These are phyloP conservation scores for Pelobates cultripes DNA, from an alignment of 2,797 vertebrate species.

Conservation along the genomic window DNA sequence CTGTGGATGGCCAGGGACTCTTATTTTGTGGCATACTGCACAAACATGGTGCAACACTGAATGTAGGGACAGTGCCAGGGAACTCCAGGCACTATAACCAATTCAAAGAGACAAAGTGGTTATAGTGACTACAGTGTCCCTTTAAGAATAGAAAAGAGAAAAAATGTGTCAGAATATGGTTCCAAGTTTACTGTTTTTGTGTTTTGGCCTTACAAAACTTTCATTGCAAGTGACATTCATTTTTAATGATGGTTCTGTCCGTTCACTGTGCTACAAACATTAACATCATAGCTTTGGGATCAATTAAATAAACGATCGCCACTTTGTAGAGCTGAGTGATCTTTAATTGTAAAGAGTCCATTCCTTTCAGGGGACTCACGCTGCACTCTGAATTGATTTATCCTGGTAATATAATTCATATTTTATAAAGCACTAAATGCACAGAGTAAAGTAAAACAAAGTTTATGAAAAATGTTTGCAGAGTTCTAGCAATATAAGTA, in stretches of 20 bases:
- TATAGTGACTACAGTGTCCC: too few species aligned
- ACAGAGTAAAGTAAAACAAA: constrained; percentile 13
- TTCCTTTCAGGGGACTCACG: constrained; percentile 40
- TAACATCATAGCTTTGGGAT: constrained; percentile 49
- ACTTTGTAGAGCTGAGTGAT: constrained; percentile 45
- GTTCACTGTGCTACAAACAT: constrained; percentile 30
- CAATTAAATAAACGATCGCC: constrained; percentile 50
- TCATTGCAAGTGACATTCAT: constrained; percentile 23
- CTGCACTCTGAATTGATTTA: constrained; percentile 43
- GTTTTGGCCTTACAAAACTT: not conserved
- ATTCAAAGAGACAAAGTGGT: too few species aligned
- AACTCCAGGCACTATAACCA: too few species aligned
- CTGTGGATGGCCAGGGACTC: too few species aligned
- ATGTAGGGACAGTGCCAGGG: too few species aligned
- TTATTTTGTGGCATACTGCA: too few species aligned
- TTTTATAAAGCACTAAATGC: constrained; percentile 46
- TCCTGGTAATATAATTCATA: constrained; percentile 48
- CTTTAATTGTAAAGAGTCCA: constrained; percentile 46
- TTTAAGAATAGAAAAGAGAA: too few species aligned
- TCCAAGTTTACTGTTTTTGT: too few species aligned
- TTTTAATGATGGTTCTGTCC: constrained; percentile 28
- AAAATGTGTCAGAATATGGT: too few species aligned
- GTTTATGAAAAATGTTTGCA: constrained; percentile 29
- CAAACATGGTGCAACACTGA: too few species aligned
- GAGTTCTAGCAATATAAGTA: constrained; percentile 12